Evolutionary conservation across 2,888 invertebrate species (phyloP), one percentile per base, ranked within the genome.

Genomic region (Pterostichus niger): DNA sequence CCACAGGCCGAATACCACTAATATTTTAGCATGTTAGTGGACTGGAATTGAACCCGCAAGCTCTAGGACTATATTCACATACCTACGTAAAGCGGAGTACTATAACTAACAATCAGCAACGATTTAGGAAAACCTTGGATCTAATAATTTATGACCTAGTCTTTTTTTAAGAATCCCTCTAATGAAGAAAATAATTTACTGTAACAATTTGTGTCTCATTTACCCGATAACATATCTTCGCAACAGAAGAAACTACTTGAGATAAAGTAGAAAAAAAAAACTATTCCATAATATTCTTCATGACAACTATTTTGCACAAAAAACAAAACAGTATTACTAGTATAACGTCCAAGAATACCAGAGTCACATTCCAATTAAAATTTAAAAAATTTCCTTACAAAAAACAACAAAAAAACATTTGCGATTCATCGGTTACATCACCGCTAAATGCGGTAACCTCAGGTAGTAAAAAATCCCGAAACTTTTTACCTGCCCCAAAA

Each of bases 171-270:
- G 40, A 40, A 40, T 64, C 13, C 24, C 33, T 64, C 11, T 33
- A 64, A 64, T 35, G 64, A 11, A 0, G n/a, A 3, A 61, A 11
- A 61, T 61, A 61, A 11, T 10, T 64, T 33, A 64, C 35, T n/a
- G n/a, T 2, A n/a, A 5, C 35, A 33, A 33, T 33, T 61, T 35
- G 1, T 49, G 13, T 64, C 64, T 64, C 35, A 64, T 64, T 64
- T 64, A 33, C 10, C 1, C 10, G 61, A 61, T 31, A 61, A 35
- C 64, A 2, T 64, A 64, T 64, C 64, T 35, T 35, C 6, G 13
- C 24, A 64, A 64, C 64, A 64, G 24, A 35, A 64, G 64, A 64
- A 64, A 33, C 64, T 64, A 64, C 64, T 64, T 64, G 64, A 64
- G 33, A 64, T 31, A 31, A 10, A 24, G 5, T 5, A 52, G 5